Percentiles rank a stretch among this genome's conserved stretches.
Evolutionary conservation across 1,140 invertebrate genomes (phyloP).

Genomic region (Aradophagus sp.): DNA sequence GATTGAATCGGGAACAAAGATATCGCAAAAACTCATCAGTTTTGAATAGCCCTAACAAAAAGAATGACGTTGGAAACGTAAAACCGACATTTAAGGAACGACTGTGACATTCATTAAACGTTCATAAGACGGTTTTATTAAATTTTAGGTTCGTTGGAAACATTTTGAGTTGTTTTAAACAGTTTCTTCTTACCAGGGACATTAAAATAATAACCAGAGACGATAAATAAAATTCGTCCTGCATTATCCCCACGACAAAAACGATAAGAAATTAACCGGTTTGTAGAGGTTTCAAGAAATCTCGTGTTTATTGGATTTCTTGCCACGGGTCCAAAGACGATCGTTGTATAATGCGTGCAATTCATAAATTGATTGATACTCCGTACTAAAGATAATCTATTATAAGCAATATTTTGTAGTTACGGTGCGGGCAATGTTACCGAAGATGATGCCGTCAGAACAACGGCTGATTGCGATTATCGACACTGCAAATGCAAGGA

Average conservation of each 20-base stretch:
- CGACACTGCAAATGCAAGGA: constrained; percentile 18
- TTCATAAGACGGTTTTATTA: no score
- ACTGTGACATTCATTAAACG: no score
- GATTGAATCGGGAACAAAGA: no score
- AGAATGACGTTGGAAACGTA: no score
- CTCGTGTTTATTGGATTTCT: constrained; percentile 68
- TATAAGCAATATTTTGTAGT: constrained; percentile 60
- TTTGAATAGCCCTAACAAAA: no score
- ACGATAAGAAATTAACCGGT: constrained; percentile 29
- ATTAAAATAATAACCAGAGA: constrained; percentile 11
- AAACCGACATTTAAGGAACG: no score
- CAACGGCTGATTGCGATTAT: constrained; percentile 35
- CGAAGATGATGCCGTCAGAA: constrained; percentile 36
- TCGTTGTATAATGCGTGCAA: constrained; percentile 61
- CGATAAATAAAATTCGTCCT: constrained; percentile 17
- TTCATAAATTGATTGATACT: constrained; percentile 55
- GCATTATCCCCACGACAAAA: constrained; percentile 15
- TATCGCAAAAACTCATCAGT: no score
- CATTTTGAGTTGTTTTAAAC: no score
- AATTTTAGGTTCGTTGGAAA: no score
- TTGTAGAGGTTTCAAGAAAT: constrained; percentile 46
- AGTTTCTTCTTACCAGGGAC: no score
- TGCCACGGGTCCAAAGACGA: constrained; percentile 70
- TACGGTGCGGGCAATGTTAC: constrained; percentile 27
- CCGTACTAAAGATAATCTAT: constrained; percentile 53